Evolutionary conservation across 2,113 vertebrate genomes (phyloP), one percentile per base, ranked within the genome.

Genomic region (Pedionomus torquatus): DNA sequence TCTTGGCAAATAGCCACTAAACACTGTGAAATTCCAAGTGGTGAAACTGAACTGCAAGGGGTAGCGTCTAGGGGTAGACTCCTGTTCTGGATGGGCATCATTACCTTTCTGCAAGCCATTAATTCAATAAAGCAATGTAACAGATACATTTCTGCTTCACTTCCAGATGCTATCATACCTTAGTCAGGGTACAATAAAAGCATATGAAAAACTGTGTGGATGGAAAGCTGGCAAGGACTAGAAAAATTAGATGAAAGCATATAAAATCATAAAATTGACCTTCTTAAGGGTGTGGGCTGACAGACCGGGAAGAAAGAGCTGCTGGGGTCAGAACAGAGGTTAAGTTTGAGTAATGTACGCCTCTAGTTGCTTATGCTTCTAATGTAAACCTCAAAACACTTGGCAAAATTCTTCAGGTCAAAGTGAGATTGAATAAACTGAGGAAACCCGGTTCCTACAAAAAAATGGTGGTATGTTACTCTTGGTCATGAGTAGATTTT

Each of bases 81-180:
- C 43, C 61, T 58, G 31, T 49, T 49, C 75, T 89, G 57, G 39
- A 20, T 30, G 76, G 84, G 77, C 31, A 79, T 93, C 35, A 46
- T 95, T 96, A 61, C 61, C 61, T 61, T 79, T 48, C 77, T 94
- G 83, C 39, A 75, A 94, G 70, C 33, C 52, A 68, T 69, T 91
- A 91, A 94, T 92, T 82, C 35, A 79, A 95, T 94, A 78, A 89
- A 87, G 74, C 48, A 41, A 5, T 84, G 89, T 57, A 97, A 94
- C 28, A 49, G 87, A 96, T 85, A 91, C 65, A 16, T 95, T 96
- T 71, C 84, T 89, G n/a, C 61, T 63, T 78, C 19, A 13, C 55
- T 96, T 93, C 95, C 48, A 87, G 91, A 96, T 94, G 87, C 18
- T 96, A 86, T 96, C 65, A 31, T 71, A n/a, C n/a, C n/a, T n/a